phyloP scores from a whole-genome alignment of 2,113 vertebrate genomes.

The Tachysurus vachellii region DNA sequence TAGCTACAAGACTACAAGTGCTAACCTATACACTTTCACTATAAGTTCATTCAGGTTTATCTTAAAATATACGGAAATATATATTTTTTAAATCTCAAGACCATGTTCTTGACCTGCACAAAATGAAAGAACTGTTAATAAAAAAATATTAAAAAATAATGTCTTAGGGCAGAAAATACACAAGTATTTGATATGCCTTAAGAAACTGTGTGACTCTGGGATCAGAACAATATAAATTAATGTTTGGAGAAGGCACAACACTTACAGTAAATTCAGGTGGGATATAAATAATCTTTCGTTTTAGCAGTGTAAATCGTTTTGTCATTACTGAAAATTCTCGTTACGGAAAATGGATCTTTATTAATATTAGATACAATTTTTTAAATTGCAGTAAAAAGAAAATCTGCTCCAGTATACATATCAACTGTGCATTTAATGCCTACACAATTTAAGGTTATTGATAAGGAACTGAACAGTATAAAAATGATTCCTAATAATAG shows the following conservation, averaged over 20 bases:
- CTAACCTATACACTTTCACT: too few relatives aligned
- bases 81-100: too few relatives aligned
- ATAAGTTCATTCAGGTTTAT: too few relatives aligned
- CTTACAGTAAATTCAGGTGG: constrained; percentile 22
- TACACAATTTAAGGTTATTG: constrained; percentile 40
- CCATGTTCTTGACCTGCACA: too few relatives aligned
- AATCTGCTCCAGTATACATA: not conserved
- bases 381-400: too few relatives aligned
- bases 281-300: not conserved
- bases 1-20: too few relatives aligned
- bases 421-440: too few relatives aligned
- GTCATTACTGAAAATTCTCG: not conserved
- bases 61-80: too few relatives aligned
- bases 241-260: constrained; percentile 46
- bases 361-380: too few relatives aligned
- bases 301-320: not conserved
- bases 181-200: not conserved
- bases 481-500: not conserved
- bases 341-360: not conserved
- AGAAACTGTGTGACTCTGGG: constrained; percentile 16
- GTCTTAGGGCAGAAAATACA: not conserved
- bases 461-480: not conserved
- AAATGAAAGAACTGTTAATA: too few relatives aligned
- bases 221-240: constrained; percentile 13
- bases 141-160: not conserved